Evolutionary conservation across 2,113 vertebrate genomes (phyloP).

Genomic region (Engystomops pustulosus): DNA sequence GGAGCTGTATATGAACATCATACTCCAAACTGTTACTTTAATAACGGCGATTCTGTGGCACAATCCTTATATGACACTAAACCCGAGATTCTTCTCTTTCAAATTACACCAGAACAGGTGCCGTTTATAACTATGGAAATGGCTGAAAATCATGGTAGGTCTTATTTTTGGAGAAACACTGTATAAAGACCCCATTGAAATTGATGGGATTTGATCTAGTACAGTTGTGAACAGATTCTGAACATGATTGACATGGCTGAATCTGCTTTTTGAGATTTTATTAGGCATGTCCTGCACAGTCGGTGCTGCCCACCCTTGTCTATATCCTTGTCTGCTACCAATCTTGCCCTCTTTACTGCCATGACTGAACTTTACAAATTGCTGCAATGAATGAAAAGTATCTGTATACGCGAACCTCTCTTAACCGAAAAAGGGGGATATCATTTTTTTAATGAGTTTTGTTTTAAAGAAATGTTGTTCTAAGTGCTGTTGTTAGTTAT

Average conservation of each 20-base stretch:
- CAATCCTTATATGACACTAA: too few relatives aligned
- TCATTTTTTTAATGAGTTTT: slow-evolving; percentile 77
- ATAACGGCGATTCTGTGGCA: too few relatives aligned
- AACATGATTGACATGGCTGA: not conserved
- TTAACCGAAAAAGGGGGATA: slow-evolving; percentile 88
- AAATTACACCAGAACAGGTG: too few relatives aligned
- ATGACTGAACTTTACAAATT: slow-evolving; percentile 61
- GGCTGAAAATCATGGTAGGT: too few relatives aligned
- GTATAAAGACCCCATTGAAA: too few relatives aligned
- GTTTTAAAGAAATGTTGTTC: slow-evolving; percentile 88
- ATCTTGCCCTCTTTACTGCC: not conserved
- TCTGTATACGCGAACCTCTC: slow-evolving; percentile 79
- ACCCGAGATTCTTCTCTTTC: too few relatives aligned
- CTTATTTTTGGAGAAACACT: too few relatives aligned
- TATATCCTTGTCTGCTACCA: not conserved
- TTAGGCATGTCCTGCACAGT: not conserved
- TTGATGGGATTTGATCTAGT: too few relatives aligned
- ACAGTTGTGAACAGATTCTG: not conserved
- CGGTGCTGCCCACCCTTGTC: not conserved
- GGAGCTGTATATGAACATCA: too few relatives aligned
- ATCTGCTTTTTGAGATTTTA: too few relatives aligned
- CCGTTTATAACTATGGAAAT: too few relatives aligned
- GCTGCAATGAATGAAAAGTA: slow-evolving; percentile 74
- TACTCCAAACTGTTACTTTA: too few relatives aligned
- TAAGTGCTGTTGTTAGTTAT: slow-evolving; percentile 92